Evolutionary conservation across 2,888 invertebrate species (phyloP).

Genomic region (Sinhomidia bicolor): DNA sequence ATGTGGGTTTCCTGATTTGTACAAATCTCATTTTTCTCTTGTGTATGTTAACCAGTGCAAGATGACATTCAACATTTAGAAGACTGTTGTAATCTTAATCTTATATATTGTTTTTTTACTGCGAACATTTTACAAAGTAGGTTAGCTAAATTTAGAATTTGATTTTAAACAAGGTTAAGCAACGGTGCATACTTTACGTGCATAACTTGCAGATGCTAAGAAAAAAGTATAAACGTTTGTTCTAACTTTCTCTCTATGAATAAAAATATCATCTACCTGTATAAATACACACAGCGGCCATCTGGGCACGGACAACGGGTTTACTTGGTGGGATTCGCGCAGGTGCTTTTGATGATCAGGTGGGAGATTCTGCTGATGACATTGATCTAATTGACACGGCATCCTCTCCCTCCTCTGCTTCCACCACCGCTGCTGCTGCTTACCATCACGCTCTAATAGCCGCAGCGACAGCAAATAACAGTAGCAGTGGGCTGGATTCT

Average conservation of each 20-base stretch:
- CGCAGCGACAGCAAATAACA: conserved; percentile 44
- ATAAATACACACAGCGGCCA: conserved; percentile 61
- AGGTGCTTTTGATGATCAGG: conserved; percentile 70
- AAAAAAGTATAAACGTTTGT: neutral
- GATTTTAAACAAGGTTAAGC: neutral
- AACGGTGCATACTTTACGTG: neutral
- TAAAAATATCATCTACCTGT: neutral
- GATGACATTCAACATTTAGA: conserved; percentile 34
- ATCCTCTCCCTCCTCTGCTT: conserved; percentile 33
- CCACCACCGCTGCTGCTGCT: conserved; percentile 9
- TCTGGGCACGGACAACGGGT: conserved; percentile 65
- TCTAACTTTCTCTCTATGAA: conserved; percentile 38
- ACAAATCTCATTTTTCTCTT: conserved; percentile 47
- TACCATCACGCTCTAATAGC: conserved; percentile 48
- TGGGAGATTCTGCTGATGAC: conserved; percentile 50
- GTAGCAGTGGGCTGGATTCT: conserved; percentile 63
- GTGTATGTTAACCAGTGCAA: conserved; percentile 51
- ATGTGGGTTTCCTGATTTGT: neutral
- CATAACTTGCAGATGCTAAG: neutral
- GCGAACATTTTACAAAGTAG: conserved; percentile 2
- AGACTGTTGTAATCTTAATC: conserved; percentile 39
- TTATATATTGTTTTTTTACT: conserved; percentile 32
- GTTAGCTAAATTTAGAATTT: conserved; percentile 7
- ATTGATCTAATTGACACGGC: conserved; percentile 33
- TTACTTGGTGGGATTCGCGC: conserved; percentile 58